Evolutionary conservation across 2,888 invertebrate genomes (phyloP).

Genomic region (Rhagonycha fulva): DNA sequence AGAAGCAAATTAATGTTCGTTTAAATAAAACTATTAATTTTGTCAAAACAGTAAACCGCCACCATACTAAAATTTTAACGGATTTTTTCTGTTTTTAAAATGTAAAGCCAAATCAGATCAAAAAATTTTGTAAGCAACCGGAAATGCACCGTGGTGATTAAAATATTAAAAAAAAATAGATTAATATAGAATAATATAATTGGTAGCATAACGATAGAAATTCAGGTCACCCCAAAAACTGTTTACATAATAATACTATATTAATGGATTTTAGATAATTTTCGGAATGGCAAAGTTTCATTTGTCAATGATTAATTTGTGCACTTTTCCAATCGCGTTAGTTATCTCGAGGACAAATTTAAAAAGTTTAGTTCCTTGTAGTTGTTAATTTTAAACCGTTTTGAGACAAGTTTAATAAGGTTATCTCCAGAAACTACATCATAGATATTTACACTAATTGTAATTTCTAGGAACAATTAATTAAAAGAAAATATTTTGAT

Average conservation of each 20-base stretch:
- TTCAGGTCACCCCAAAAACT: neutral
- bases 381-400: neutral
- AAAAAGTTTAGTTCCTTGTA: neutral
- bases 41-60: neutral
- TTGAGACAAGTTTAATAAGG: neutral
- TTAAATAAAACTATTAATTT: neutral
- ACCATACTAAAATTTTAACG: neutral
- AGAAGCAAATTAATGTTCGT: neutral
- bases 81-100: neutral
- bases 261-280: neutral
- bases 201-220: neutral
- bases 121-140: neutral
- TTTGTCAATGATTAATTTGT: neutral
- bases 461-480: slow-evolving; percentile 1
- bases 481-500: neutral
- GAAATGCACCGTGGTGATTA: no score
- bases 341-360: neutral
- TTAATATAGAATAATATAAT: no score
- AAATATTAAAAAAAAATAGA: no score
- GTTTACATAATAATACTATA: neutral
- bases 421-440: neutral
- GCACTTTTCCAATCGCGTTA: neutral
- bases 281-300: neutral
- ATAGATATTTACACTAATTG: neutral
- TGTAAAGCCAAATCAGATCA: neutral